A percentile compares a stretch with the other conserved stretches of the same genome.
Evolutionary conservation across 2,113 vertebrate species (phyloP).

Genomic region (Turdus rufiventris): DNA sequence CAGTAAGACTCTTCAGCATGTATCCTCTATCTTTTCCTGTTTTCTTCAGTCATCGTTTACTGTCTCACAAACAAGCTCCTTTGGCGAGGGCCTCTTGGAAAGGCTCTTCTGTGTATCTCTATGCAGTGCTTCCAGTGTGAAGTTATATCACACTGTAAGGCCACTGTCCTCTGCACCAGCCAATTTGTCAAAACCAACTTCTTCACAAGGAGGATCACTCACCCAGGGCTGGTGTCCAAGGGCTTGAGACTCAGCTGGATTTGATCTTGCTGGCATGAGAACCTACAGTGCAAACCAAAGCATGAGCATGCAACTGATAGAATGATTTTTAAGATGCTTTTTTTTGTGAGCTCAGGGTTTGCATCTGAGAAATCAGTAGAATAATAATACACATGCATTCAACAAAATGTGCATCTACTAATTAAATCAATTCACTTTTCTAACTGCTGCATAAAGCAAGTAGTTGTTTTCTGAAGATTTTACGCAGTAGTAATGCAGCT

Average conservation of each 20-base stretch:
- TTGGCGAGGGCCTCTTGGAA: not conserved
- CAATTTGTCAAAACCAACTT: not conserved
- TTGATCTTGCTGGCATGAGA: not conserved
- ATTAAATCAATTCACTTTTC: not conserved
- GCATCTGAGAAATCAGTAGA: not conserved
- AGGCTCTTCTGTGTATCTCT: not conserved
- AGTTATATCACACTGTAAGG: too few species aligned
- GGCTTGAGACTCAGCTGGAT: not conserved
- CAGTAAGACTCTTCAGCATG: not conserved
- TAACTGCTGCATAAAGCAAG: not conserved
- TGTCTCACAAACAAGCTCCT: not conserved
- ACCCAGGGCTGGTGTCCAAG: not conserved
- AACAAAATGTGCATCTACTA: not conserved
- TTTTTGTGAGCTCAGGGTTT: not conserved
- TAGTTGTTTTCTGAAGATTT: not conserved
- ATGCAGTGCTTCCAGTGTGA: accelerated
- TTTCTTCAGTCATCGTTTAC: not conserved
- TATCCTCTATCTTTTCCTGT: not conserved
- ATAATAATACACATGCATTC: not conserved
- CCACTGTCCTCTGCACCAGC: not conserved
- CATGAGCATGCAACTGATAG: not conserved
- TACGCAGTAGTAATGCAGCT: not conserved
- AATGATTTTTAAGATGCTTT: not conserved
- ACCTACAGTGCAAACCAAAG: not conserved
- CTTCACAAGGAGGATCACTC: not conserved